A percentile compares a stretch with the other conserved stretches of the same genome.
phyloP scores from a whole-genome alignment of 2,113 vertebrate species.

The Pseudorhombus dupliciocellatus region DNA sequence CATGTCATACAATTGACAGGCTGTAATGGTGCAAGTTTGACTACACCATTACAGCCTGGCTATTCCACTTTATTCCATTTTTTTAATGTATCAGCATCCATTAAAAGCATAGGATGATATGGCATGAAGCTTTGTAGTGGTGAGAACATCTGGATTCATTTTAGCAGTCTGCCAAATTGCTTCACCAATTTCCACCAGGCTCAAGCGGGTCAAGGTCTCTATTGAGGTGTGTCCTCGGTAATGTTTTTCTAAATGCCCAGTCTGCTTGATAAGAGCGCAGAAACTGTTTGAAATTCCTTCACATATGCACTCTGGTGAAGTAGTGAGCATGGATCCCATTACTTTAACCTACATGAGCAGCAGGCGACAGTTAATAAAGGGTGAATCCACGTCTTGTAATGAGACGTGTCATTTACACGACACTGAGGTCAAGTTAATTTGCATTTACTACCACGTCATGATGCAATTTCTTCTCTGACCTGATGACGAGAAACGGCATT shows the following conservation, averaged over 20 bases:
- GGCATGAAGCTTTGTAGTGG: background rate
- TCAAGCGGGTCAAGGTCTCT: background rate
- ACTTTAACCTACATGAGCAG: background rate
- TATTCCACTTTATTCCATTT: background rate
- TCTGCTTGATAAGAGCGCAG: background rate
- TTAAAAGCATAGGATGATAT: background rate
- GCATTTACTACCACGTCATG: background rate
- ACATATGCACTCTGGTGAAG: background rate
- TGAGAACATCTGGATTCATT: constrained; percentile 1
- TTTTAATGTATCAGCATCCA: background rate
- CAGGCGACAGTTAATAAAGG: background rate
- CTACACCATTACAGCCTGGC: constrained; percentile 6
- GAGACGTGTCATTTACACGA: constrained; percentile 1
- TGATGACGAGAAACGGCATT: background rate
- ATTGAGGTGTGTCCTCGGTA: background rate
- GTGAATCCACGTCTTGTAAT: background rate
- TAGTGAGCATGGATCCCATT: background rate
- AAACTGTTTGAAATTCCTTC: background rate
- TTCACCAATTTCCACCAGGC: background rate
- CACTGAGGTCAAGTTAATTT: background rate
- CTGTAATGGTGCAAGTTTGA: constrained; percentile 22
- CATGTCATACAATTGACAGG: constrained; percentile 10
- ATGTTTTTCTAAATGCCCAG: background rate
- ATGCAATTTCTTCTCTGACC: background rate
- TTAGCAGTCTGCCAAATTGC: background rate